Evolutionary conservation across 2,888 invertebrate genomes (phyloP), one percentile per base, ranked within the genome.

Genomic region (Thecophora atra): DNA sequence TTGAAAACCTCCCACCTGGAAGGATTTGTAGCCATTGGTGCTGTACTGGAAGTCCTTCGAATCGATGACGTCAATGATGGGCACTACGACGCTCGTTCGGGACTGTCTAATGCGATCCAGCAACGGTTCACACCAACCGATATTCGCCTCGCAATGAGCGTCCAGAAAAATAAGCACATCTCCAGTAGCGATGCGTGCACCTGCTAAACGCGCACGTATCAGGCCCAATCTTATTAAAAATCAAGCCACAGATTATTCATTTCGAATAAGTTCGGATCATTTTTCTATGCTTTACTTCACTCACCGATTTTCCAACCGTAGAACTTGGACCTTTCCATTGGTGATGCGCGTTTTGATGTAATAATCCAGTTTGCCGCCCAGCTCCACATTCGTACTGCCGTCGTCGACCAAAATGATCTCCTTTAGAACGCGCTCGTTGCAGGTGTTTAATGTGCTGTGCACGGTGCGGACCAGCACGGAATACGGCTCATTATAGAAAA

Each of bases 391-490:
- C 52, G 94, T 93, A 77, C 97, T 97, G 85, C 92, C 92, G 87
- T 99, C 98, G 84, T 99, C 98, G n/a, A 98, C 93, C 13, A 99
- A 88, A 81, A 99, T 93, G 72, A 99, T 93, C 88, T 99, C 98
- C 83, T 95, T 92, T 17, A 99, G 75, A 47, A 85, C 78, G 73
- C 88, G 83, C 7, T 88, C 83, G 24, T 92, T 92, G 54, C 93
- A 90, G 54, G 92, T 88, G 81, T 91, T 92, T 13, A 94, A 84
- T 0, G 93, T 92, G 81, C 92, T 93, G 84, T 92, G 91, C 75
- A 94, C 91, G 66, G 94, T 95, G 81, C 91, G 86, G 52, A 96
- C 81, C 56, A 96, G 88, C 52, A 95, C 91, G 63, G 95, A 94
- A 88, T 94, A 96, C 0, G 95, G 94, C 86, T 97, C 97, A 84